These are phyloP conservation scores for Criorhina ranunculi DNA, from an alignment of 2,888 invertebrate genomes.

Conservation along the genomic window DNA sequence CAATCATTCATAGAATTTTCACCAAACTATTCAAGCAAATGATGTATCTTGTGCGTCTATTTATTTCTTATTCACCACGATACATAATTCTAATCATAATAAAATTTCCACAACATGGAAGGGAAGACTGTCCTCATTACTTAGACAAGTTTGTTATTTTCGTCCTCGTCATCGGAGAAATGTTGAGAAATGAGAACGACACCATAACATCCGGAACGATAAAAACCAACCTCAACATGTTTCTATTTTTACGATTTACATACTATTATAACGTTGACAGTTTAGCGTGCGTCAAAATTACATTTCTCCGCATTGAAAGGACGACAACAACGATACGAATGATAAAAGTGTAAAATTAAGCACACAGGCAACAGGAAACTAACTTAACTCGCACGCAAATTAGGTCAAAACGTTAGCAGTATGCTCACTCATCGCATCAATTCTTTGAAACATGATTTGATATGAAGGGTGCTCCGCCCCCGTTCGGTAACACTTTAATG, in stretches of 20 bases:
- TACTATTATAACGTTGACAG: not conserved
- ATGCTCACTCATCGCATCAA: not conserved
- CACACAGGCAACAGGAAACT: not conserved
- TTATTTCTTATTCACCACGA: not conserved
- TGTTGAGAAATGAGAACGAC: not conserved
- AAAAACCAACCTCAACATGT: constrained; percentile 20
- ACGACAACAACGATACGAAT: constrained; percentile 10
- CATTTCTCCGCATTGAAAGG: not conserved
- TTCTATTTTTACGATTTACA: constrained; percentile 47
- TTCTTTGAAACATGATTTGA: not conserved
- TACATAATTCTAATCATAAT: constrained; percentile 12
- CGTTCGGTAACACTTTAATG: not conserved
- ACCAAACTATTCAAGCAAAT: no score
- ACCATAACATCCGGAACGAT: constrained; percentile 19
- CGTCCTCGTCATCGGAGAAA: constrained; percentile 10
- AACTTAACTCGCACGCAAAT: constrained; percentile 42
- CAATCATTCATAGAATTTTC: no score
- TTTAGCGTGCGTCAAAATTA: constrained; percentile 1
- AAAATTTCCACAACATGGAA: constrained; percentile 15
- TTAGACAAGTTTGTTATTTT: constrained; percentile 26
- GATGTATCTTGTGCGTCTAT: not conserved
- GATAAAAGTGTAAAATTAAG: constrained; percentile 19
- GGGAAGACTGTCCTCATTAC: constrained; percentile 22
- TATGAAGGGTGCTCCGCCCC: not conserved
- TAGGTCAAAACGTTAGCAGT: constrained; percentile 54